Base-by-base conservation (phyloP, 2,888 invertebrate genomes). In the Caenorhabditis angaria region DNA sequence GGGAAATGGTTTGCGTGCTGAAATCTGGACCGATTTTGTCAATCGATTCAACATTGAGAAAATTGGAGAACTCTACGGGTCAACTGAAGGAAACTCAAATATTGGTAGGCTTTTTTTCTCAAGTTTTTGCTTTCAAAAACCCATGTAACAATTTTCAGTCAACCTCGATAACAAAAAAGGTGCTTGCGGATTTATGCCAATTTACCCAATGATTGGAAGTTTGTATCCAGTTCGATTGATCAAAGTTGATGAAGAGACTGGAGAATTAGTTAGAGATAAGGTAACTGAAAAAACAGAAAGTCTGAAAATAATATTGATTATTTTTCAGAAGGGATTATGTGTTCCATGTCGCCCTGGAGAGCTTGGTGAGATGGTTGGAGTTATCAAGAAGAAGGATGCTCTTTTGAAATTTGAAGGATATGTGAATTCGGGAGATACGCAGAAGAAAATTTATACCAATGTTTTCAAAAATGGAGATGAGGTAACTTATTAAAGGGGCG, bases 11-110 rank as follows among this genome's bases (percentile, higher is more conserved):
- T 89, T 97, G 64, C 90, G 95, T 69, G 94, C 94, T 0, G 94
- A 94, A 90, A 94, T 97, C 81, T 97, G 97, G 97, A 90, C 90
- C 1, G 92, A 94, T 80, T 97, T 97, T 87, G 91, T 93, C 3
- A 91, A 92, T 24, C 91, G 73, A 22, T 97, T 96, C 87, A 92
- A 92, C 64, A 93, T 97, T 73, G 90, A 91, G 47, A 90, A 91
- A 72, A 93, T 97, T 24, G 92, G 93, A 1, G 97, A 97, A 88
- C 94, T 97, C 89, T 97, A 97, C 87, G 97, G 97, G 0, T 94
- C 95, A 6, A 97, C 96, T 0, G 97, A 97, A 90, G 96, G 97
- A 82, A 97, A 97, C 88, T 95, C 97, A 35, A 97, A 96, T 88
- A 95, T 97, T 65, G 87, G 90, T 90, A 25, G 53, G 57, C 51